Evolutionary conservation across 2,113 vertebrate species (phyloP), one percentile per base, ranked within the genome.

Genomic region (Tylochromis polylepis): DNA sequence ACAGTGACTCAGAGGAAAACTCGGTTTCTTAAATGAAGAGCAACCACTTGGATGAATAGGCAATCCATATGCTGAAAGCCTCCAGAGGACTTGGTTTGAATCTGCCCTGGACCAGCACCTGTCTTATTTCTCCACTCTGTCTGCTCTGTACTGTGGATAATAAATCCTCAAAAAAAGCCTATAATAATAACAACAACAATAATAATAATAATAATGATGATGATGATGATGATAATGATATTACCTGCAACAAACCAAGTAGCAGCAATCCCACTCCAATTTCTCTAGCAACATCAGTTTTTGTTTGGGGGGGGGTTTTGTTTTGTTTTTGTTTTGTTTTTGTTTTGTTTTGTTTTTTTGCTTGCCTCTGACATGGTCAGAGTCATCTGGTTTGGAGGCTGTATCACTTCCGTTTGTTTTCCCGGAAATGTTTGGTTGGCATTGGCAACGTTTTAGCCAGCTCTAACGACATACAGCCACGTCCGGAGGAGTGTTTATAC

Each of bases 351-450:
- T 38, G 2, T 38, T 65, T 38, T 38, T 62, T 22, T 22, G 38
- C 38, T 65, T 65, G 20, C 62, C 36, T 3, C 31, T 31, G 31
- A n/a, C n/a, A n/a, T n/a, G n/a, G n/a, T n/a, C n/a, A n/a, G 27
- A 10, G 24, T 59, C 34, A 11, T 41, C 8, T 15, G 12, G 6
- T 36, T 34, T 22, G 38, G 20, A 7, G 59, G 11, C 8, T 2
- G 1, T 41, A 88, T 82, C 85, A 87, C 88, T 94, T 90, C 94
- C 94, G 94, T 53, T 82, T 93, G 49, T 87, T 75, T 85, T 88
- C 81, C 96, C 96, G 96, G 96, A 96, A 95, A 88, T 93, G 94
- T 91, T 96, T 94, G 93, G 95, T 95, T 96, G 95, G 95, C 94
- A 95, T 96, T 96, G 95, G 96, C 95, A 95, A 95, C 95, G 95